Evolutionary conservation across 2,888 invertebrate species (phyloP).

Genomic region (Stegana nigrithorax): DNA sequence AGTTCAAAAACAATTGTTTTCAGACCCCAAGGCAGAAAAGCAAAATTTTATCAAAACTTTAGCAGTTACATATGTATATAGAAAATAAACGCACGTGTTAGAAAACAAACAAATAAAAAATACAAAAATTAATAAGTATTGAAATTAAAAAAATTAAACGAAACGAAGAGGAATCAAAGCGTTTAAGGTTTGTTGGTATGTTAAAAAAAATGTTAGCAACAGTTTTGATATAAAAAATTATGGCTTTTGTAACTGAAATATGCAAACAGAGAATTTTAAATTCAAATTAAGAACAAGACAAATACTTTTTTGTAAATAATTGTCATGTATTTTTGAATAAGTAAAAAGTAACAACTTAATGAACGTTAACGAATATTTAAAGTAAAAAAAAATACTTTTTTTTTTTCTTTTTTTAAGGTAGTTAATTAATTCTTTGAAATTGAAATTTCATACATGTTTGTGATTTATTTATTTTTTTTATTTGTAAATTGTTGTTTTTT

Average conservation of each 20-base stretch:
- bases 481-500: conserved; percentile 42
- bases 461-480: conserved; percentile 68
- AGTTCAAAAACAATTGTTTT: too few species aligned
- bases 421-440: conserved; percentile 50
- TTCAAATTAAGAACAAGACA: not conserved
- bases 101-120: conserved; percentile 25
- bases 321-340: conserved; percentile 30
- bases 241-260: conserved; percentile 6
- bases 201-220: conserved; percentile 7
- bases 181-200: conserved; percentile 40
- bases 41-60: too few species aligned
- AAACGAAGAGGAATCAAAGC: conserved; percentile 38
- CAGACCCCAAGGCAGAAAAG: too few species aligned
- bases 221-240: conserved; percentile 10
- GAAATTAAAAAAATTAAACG: conserved; percentile 29
- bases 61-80: too few species aligned
- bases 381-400: conserved; percentile 53
- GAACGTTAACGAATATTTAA: conserved; percentile 33
- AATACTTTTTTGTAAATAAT: conserved; percentile 32
- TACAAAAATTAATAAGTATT: conserved; percentile 35
- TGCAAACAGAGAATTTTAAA: not conserved
- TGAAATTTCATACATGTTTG: conserved; percentile 62
- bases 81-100: conserved; percentile 29
- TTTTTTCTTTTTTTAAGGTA: conserved; percentile 44
- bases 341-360: conserved; percentile 58